Conservation (phyloP, 2,888 invertebrate genomes). For the Thecophora atra region DNA sequence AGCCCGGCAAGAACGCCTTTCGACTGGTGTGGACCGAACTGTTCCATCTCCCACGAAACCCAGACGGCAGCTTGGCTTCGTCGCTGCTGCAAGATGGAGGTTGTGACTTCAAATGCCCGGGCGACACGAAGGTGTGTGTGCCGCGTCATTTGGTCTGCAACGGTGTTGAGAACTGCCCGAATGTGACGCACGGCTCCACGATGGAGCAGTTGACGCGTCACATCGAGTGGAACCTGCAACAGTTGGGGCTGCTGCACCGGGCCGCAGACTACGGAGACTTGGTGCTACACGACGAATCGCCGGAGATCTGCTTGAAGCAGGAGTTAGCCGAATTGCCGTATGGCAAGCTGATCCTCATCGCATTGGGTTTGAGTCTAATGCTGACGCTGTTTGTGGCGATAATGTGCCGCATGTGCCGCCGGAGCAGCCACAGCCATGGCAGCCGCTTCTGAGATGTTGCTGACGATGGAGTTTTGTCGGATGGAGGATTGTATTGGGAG, state of each 20-base stretch:
- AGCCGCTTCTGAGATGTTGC: slow-evolving; percentile 31
- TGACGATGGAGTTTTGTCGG: background rate
- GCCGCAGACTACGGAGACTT: slow-evolving; percentile 66
- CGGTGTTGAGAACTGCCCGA: slow-evolving; percentile 88
- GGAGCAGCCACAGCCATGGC: slow-evolving; percentile 30
- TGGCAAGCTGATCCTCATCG: slow-evolving; percentile 60
- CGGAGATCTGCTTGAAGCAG: slow-evolving; percentile 74
- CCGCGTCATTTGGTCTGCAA: slow-evolving; percentile 86
- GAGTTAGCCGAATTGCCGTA: slow-evolving; percentile 67
- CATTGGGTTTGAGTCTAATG: slow-evolving; percentile 59
- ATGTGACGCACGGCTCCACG: slow-evolving; percentile 69
- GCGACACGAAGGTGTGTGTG: slow-evolving; percentile 83
- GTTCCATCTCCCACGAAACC: slow-evolving; percentile 84
- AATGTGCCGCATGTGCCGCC: slow-evolving; percentile 60
- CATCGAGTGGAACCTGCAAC: slow-evolving; percentile 71
- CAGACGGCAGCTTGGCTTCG: slow-evolving; percentile 81
- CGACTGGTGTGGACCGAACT: slow-evolving; percentile 92
- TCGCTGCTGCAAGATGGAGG: slow-evolving; percentile 74
- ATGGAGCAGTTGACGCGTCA: slow-evolving; percentile 69
- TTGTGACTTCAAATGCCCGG: slow-evolving; percentile 91
- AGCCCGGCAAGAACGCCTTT: slow-evolving; percentile 85
- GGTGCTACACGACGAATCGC: slow-evolving; percentile 79
- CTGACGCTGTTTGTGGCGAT: slow-evolving; percentile 62
- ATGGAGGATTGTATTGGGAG: background rate
- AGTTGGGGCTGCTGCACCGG: slow-evolving; percentile 68